Percentiles rank a stretch among this genome's conserved stretches.
Conservation (phyloP, 2,888 invertebrate species). For the Drosophila anomalata region DNA sequence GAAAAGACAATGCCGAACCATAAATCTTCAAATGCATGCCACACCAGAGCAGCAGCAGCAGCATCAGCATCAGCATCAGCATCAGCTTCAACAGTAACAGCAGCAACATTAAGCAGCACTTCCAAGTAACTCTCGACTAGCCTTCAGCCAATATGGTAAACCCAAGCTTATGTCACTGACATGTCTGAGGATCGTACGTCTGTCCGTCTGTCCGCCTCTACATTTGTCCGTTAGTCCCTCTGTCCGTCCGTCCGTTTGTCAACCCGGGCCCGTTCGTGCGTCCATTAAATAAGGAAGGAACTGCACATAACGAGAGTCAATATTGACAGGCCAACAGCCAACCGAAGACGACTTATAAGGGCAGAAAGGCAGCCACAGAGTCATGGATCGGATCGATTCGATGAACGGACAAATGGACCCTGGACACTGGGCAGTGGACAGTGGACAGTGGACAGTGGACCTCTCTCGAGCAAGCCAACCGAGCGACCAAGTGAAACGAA, state of each 20-base stretch:
- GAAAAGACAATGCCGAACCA: conserved; percentile 71
- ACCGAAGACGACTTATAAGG: conserved; percentile 71
- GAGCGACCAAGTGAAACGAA: conserved; percentile 77
- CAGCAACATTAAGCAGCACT: conserved; percentile 49
- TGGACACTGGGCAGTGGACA: conserved; percentile 12
- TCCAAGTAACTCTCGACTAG: conserved; percentile 77
- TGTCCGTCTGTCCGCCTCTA: conserved; percentile 32
- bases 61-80: conserved; percentile 20
- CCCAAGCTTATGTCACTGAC: conserved; percentile 77
- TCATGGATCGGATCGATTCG: conserved; percentile 39
- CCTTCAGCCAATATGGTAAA: conserved; percentile 75
- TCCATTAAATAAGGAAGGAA: conserved; percentile 80
- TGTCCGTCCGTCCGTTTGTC: conserved; percentile 38
- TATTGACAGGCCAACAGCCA: conserved; percentile 79
- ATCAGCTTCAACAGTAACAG: conserved; percentile 34
- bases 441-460: conserved; percentile 5
- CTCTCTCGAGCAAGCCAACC: conserved; percentile 23
- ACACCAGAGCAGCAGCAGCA: conserved; percentile 61
- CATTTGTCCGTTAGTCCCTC: conserved; percentile 23
- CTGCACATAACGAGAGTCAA: conserved; percentile 78
- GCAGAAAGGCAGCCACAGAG: conserved; percentile 57
- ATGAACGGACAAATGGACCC: conserved; percentile 37
- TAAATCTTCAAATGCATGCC: conserved; percentile 79
- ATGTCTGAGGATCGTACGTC: conserved; percentile 62
- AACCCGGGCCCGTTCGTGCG: conserved; percentile 59